These are phyloP conservation scores for Batillaria attramentaria DNA, from an alignment of 1,140 invertebrate species.

Conservation along the genomic window DNA sequence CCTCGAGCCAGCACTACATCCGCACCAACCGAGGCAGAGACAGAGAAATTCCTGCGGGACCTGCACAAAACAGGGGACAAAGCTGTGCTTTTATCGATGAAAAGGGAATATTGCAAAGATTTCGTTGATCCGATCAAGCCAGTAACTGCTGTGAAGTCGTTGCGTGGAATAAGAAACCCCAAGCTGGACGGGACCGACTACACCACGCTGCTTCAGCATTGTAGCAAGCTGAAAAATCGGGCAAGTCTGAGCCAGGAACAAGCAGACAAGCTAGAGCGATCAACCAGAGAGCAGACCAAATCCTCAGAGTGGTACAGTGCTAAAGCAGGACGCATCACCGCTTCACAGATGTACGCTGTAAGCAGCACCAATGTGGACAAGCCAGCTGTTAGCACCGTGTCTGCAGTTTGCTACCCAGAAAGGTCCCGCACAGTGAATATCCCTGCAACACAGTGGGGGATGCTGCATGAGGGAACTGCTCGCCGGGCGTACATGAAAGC, in stretches of 20 bases:
- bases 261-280: constrained; percentile 32
- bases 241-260: constrained; percentile 26
- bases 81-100: constrained; percentile 37
- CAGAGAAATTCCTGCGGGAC: neutral
- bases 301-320: constrained; percentile 37
- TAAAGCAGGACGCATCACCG: constrained; percentile 44
- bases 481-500: constrained; percentile 3
- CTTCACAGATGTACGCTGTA: constrained; percentile 39
- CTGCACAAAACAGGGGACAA: constrained; percentile 20
- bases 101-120: constrained; percentile 20
- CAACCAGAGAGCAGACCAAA: constrained; percentile 40
- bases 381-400: constrained; percentile 33
- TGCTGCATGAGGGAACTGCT: constrained; percentile 39
- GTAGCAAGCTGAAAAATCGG: constrained; percentile 11
- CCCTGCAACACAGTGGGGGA: constrained; percentile 43
- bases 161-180: constrained; percentile 30
- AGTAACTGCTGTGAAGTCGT: constrained; percentile 19
- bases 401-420: constrained; percentile 42
- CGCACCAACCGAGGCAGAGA: neutral
- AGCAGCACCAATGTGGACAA: constrained; percentile 27
- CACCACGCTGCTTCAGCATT: constrained; percentile 17
- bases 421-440: constrained; percentile 9
- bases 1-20: neutral
- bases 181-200: neutral
- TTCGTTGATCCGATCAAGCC: neutral